Conservation (phyloP, 2,113 vertebrate genomes). For the Semnornis frantzii region DNA sequence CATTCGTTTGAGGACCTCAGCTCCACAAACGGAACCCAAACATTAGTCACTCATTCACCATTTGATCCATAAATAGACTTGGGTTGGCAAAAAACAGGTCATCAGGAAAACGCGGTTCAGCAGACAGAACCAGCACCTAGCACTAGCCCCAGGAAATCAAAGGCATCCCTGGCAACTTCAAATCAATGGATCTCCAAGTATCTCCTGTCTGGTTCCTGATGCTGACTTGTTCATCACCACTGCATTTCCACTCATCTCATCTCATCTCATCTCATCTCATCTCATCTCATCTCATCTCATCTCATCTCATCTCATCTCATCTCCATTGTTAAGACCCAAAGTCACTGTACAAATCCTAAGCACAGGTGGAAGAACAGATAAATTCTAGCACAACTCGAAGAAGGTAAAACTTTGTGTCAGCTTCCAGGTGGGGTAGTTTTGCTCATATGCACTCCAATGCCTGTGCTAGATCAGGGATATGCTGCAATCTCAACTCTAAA, state of each 20-base stretch:
- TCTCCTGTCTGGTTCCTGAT: neutral
- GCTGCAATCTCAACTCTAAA: neutral
- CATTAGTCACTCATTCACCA: neutral
- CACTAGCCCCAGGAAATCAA: neutral
- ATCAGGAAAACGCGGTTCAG: conserved; percentile 23
- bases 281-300: too few species aligned
- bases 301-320: neutral
- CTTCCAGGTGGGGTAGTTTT: neutral
- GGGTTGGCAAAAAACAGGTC: conserved; percentile 2
- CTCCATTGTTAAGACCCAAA: neutral
- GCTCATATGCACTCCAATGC: neutral
- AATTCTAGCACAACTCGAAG: neutral
- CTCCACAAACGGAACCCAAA: neutral
- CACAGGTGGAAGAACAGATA: neutral
- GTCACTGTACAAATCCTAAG: neutral
- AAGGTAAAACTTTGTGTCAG: neutral
- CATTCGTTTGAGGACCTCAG: neutral
- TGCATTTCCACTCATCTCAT: neutral
- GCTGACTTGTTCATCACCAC: neutral
- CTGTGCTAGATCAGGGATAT: neutral
- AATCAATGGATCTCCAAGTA: neutral
- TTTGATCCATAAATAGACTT: conserved; percentile 34
- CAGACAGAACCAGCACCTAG: neutral
- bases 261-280: too few species aligned
- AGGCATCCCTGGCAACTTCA: neutral